Conservation (phyloP, 2,888 invertebrate species). For the Eupithecia tripunctaria region DNA sequence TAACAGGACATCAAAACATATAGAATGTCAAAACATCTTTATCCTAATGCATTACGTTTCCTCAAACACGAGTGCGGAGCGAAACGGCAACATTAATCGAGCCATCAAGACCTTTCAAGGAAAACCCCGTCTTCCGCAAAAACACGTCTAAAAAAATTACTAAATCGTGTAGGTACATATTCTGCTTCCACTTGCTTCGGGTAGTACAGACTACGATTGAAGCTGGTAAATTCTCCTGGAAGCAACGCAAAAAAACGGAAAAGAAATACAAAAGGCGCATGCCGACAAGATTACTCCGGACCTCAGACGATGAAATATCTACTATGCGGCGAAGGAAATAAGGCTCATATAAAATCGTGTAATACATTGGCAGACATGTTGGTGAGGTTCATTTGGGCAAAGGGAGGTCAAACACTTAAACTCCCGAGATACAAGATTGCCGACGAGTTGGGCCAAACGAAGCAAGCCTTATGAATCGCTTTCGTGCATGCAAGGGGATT, state of each 20-base stretch:
- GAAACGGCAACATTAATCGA: constrained; percentile 34
- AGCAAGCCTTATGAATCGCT: constrained; percentile 77
- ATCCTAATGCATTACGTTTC: constrained; percentile 24
- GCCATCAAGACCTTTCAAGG: constrained; percentile 40
- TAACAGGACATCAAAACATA: constrained; percentile 5
- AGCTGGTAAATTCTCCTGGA: constrained; percentile 73
- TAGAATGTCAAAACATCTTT: constrained; percentile 21
- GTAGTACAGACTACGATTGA: constrained; percentile 69
- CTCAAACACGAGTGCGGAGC: constrained; percentile 22
- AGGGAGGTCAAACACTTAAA: constrained; percentile 81
- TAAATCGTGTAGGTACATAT: constrained; percentile 50
- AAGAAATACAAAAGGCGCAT: constrained; percentile 76
- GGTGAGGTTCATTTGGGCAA: constrained; percentile 78
- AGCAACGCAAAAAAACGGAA: constrained; percentile 69
- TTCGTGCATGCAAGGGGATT: constrained; percentile 69
- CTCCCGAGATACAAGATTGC: constrained; percentile 80
- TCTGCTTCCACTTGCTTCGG: constrained; percentile 55
- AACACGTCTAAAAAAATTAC: constrained; percentile 50
- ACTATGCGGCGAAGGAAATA: constrained; percentile 55
- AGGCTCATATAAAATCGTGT: constrained; percentile 53
- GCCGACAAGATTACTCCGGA: constrained; percentile 56
- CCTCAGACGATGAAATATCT: constrained; percentile 51
- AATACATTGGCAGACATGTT: constrained; percentile 64
- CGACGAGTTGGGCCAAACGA: constrained; percentile 77
- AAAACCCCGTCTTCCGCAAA: constrained; percentile 38